Evolutionary conservation across 2,888 invertebrate species (phyloP).

Genomic region (Cyclophora punctaria): DNA sequence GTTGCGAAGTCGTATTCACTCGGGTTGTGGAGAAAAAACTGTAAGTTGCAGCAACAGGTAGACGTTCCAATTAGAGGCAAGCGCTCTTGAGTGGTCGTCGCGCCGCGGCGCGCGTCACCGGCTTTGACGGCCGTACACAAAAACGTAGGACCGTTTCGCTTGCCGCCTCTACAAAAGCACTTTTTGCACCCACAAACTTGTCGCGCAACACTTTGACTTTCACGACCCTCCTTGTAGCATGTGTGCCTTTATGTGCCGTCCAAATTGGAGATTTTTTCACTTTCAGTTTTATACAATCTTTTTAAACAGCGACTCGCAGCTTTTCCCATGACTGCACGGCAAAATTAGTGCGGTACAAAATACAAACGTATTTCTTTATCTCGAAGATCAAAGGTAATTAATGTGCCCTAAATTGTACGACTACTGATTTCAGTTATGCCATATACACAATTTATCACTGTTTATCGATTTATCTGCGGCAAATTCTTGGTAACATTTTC

Average conservation of each 20-base stretch:
- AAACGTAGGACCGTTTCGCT: conserved; percentile 61
- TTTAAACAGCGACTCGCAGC: too few species aligned
- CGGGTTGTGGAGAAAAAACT: conserved; percentile 47
- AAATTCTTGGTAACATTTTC: conserved; percentile 49
- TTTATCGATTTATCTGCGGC: conserved; percentile 43
- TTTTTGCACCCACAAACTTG: conserved; percentile 56
- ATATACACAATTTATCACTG: conserved; percentile 22
- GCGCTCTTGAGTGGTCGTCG: conserved; percentile 56
- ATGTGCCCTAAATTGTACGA: too few species aligned
- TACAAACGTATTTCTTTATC: too few species aligned
- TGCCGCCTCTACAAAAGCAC: conserved; percentile 50
- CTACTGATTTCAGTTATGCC: background rate
- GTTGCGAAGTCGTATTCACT: conserved; percentile 45
- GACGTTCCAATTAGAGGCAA: conserved; percentile 68
- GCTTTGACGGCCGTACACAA: conserved; percentile 60
- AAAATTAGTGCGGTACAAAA: too few species aligned
- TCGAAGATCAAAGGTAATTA: too few species aligned
- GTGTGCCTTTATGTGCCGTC: conserved; percentile 20
- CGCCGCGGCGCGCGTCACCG: conserved; percentile 60
- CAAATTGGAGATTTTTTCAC: conserved; percentile 14
- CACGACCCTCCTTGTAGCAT: conserved; percentile 39
- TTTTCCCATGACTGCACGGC: too few species aligned
- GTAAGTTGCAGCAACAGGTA: conserved; percentile 68
- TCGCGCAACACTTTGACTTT: conserved; percentile 59
- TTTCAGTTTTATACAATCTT: background rate